Evolutionary conservation across 2,888 invertebrate species (phyloP), one percentile per base, ranked within the genome.

Genomic region (Melinaea marsaeus): DNA sequence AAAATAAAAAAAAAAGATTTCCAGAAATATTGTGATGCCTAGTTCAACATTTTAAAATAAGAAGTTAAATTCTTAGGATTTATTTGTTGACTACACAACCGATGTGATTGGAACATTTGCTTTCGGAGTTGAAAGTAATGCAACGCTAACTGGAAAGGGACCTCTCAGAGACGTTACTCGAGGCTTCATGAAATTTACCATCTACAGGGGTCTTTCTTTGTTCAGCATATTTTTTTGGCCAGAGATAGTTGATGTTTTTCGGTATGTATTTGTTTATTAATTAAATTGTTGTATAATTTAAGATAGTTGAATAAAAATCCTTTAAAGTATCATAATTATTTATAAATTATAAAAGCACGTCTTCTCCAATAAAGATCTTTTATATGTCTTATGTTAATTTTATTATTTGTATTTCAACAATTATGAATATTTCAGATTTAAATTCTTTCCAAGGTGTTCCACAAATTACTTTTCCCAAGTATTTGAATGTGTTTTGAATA

Each of bases 361-460:
- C 37, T 37, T 7, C 37, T 37, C 2, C 7, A 37, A 7, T 6
- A 6, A 37, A 37, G 3, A 37, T 37, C 37, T 37, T 7, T 37
- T 37, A 4, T 6, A 37, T 7, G 37, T 37, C 37, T 37, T 37
- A 37, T 6, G 37, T 7, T 37, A 37, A 6, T 37, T 2, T 37
- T 7, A 37, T 37, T 6, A 37, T 37, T 37, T 37, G 37, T 37
- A 37, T 37, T 37, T 37, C 2, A 37, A 37, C 37, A 37, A 6
- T 37, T 7, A 37, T 37, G 37, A 37, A 55, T 57, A 55, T 62
- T 63, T 6, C 71, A 87, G 86, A 33, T 85, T 86, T 51, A 71
- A 75, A 0, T 71, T 85, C 0, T 85, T 85, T 66, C 84, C 86
- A 0, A 79, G 76, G 35, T 48, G 74, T 0, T 69, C 80, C 0